Evolutionary conservation across 2,797 vertebrate genomes (phyloP).

Genomic region (Somateria mollissima): DNA sequence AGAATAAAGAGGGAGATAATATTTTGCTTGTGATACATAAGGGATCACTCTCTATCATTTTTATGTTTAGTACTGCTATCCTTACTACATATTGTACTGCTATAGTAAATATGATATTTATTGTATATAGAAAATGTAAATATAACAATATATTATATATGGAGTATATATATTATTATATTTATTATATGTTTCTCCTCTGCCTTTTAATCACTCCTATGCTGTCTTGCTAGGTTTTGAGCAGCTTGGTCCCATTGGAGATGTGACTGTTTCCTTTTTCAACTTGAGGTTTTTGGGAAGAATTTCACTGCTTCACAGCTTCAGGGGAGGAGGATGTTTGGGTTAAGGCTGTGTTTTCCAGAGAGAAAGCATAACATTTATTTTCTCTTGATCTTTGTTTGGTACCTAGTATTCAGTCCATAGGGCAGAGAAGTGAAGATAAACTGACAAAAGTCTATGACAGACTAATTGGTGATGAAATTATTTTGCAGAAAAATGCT

Average conservation of each 20-base stretch:
- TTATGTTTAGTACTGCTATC: neutral
- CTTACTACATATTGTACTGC: neutral
- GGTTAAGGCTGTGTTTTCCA: neutral
- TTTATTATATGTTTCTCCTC: neutral
- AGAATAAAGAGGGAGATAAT: neutral
- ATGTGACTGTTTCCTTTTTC: neutral
- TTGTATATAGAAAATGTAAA: neutral
- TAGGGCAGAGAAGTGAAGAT: neutral
- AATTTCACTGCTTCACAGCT: neutral
- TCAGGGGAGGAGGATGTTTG: neutral
- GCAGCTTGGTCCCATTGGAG: neutral
- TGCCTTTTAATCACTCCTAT: neutral
- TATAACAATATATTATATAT: neutral
- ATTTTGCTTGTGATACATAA: neutral
- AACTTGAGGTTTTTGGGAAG: neutral
- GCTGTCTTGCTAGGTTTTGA: neutral
- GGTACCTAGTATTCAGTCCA: neutral
- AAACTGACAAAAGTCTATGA: slow-evolving; percentile 29
- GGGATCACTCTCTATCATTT: neutral
- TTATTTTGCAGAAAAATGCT: neutral
- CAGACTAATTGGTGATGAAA: slow-evolving; percentile 16
- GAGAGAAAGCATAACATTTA: neutral
- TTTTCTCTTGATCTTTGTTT: slow-evolving; percentile 5
- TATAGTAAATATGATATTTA: neutral
- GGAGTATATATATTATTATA: neutral